Conservation (phyloP, 2,797 vertebrate genomes). For the Gastrophryne carolinensis region DNA sequence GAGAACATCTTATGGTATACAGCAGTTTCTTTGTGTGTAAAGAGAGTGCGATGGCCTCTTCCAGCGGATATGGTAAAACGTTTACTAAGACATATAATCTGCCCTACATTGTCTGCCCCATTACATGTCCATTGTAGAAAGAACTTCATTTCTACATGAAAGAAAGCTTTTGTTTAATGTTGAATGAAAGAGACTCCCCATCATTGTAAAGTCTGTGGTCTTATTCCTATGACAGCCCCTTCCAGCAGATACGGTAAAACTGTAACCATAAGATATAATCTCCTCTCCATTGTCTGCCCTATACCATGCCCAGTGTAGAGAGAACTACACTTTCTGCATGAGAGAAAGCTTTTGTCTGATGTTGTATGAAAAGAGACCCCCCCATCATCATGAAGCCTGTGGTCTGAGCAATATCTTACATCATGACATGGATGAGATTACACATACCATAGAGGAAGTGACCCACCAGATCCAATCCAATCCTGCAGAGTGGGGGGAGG, state of each 20-base stretch:
- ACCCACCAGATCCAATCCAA: neutral
- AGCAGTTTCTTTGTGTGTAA: slow-evolving; percentile 11
- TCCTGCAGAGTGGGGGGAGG: slow-evolving; percentile 20
- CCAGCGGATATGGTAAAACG: neutral
- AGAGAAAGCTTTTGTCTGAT: slow-evolving; percentile 30
- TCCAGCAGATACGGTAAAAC: neutral
- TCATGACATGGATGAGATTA: slow-evolving; percentile 10
- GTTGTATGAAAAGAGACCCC: neutral
- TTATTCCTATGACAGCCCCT: neutral
- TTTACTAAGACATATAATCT: neutral
- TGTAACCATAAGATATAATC: neutral
- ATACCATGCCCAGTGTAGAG: neutral
- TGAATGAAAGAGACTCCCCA: neutral
- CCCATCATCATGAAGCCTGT: neutral
- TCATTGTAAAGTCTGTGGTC: neutral
- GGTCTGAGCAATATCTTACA: neutral
- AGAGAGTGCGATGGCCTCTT: neutral
- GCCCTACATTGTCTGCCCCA: neutral
- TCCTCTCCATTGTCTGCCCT: neutral
- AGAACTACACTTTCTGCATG: slow-evolving; percentile 1
- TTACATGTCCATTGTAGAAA: neutral
- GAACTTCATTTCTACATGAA: slow-evolving; percentile 1
- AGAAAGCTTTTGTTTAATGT: slow-evolving; percentile 29
- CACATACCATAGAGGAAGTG: neutral
- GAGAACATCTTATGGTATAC: neutral